These are phyloP conservation scores for Pangasianodon hypophthalmus DNA, from an alignment of 2,113 vertebrate genomes.

Conservation along the genomic window DNA sequence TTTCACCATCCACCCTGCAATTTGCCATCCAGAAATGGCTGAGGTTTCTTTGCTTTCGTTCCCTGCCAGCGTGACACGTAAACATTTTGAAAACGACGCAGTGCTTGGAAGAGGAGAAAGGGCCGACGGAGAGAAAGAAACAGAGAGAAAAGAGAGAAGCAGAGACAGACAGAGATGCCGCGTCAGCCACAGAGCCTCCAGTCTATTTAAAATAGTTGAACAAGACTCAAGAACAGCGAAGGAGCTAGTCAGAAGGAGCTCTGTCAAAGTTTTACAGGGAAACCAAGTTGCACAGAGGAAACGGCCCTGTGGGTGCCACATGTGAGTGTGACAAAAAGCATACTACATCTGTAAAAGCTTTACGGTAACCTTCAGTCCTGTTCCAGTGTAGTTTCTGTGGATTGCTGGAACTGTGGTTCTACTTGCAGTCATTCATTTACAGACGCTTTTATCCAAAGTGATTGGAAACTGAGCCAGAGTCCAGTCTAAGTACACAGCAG, in stretches of 20 bases:
- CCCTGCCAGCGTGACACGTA: constrained; percentile 55
- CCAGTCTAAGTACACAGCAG: neutral
- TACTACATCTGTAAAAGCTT: constrained; percentile 16
- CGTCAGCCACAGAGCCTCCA: constrained; percentile 38
- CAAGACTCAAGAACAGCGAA: neutral
- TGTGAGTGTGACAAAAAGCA: neutral
- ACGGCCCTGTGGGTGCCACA: constrained; percentile 6
- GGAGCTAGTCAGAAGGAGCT: neutral
- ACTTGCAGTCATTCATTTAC: neutral
- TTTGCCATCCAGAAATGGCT: constrained; percentile 57
- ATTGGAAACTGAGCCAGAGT: neutral
- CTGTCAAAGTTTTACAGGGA: neutral
- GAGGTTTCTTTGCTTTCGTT: constrained; percentile 61
- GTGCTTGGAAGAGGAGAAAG: neutral
- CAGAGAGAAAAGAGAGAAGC: constrained; percentile 19
- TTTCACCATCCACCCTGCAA: constrained; percentile 61
- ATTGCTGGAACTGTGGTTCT: neutral
- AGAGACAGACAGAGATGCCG: constrained; percentile 10
- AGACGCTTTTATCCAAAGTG: neutral
- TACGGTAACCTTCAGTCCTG: constrained; percentile 2
- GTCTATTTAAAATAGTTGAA: constrained; percentile 46
- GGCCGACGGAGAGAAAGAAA: neutral
- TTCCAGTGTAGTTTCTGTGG: neutral
- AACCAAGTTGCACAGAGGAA: neutral
- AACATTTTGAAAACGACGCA: constrained; percentile 42